Base-by-base conservation (phyloP, 1,140 invertebrate species). In the Drosophila navojoa region DNA sequence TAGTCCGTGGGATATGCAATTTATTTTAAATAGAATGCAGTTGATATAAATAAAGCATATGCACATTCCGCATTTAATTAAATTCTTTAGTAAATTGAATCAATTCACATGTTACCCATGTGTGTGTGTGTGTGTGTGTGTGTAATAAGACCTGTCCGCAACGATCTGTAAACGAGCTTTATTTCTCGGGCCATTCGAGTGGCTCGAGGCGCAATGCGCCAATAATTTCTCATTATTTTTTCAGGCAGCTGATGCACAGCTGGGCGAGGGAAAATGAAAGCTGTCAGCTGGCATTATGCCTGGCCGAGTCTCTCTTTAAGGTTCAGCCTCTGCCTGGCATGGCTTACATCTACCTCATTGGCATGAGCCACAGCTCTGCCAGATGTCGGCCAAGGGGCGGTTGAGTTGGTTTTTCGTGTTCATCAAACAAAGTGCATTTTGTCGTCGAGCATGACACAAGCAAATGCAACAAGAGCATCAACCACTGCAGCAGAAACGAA, bases 381-480 rank as follows among this genome's bases (percentile, higher is more conserved):
- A n/a, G 9, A 16, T 27, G 32, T 22, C 19, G 45, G 16, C 50
- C 15, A 27, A 16, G 27, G 15, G 29, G 27, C 52, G 27, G 52
- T 19, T 27, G 15, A 27, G 19, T 19, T 19, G 60, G 25, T 32
- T 22, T 25, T 64, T 25, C 19, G 19, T 19, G 19, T 19, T 79
- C 79, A 81, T 82, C 58, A 64, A 53, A 64, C 55, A 76, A 79
- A 82, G 71, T 76, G 76, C 71, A 84, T 79, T 82, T 68, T 71
- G 54, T 71, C 59, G 74, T 80, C 44, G 44, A 44, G 29, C 38
- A 47, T 40, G 5, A 35, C 10, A 45, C 55, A 42, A 60, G 42
- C 35, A 42, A 61, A 52, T 38, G 22, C 74, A 81, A 22, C 9
- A 29, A 55, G 19, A 71, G 55, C 19, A 58, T 38, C 25, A 42